These are phyloP conservation scores for Muscina levida DNA, from an alignment of 2,888 invertebrate genomes.

Conservation along the genomic window DNA sequence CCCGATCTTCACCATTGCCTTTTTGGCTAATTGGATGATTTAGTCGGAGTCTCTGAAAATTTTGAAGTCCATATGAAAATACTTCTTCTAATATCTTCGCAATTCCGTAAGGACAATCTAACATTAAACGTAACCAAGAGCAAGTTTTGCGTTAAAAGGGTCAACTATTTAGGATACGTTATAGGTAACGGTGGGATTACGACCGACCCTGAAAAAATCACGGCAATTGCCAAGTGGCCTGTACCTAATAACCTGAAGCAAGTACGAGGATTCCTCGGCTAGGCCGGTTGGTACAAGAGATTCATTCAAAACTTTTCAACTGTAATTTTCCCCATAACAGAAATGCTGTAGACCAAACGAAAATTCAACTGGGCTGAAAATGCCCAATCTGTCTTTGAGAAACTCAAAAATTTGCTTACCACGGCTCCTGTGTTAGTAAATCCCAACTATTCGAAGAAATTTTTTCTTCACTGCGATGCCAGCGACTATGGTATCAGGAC, in stretches of 20 bases:
- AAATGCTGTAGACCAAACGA: neutral
- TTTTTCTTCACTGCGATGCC: slow-evolving; percentile 15
- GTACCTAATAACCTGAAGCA: neutral
- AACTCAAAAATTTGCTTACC: slow-evolving; percentile 14
- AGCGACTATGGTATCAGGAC: slow-evolving; percentile 3
- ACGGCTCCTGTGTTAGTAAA: neutral
- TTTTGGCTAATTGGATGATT: no score
- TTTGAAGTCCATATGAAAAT: neutral
- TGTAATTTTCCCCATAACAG: slow-evolving; percentile 4
- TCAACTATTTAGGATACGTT: no score
- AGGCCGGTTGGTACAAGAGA: neutral
- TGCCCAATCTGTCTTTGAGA: neutral
- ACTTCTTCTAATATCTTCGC: neutral
- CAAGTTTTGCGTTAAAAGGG: no score
- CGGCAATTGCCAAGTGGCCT: no score
- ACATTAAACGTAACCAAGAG: neutral
- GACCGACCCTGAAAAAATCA: neutral
- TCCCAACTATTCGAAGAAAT: slow-evolving; percentile 7
- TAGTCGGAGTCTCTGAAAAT: neutral
- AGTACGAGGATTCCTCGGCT: slow-evolving; percentile 3
- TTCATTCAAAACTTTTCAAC: slow-evolving; percentile 4
- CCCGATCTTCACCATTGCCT: no score
- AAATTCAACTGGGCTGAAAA: neutral
- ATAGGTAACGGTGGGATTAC: neutral
- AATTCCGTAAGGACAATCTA: slow-evolving; percentile 63